A percentile compares a stretch with the other conserved stretches of the same genome.
Conservation (phyloP, 2,888 invertebrate genomes). For the Helleia helle region DNA sequence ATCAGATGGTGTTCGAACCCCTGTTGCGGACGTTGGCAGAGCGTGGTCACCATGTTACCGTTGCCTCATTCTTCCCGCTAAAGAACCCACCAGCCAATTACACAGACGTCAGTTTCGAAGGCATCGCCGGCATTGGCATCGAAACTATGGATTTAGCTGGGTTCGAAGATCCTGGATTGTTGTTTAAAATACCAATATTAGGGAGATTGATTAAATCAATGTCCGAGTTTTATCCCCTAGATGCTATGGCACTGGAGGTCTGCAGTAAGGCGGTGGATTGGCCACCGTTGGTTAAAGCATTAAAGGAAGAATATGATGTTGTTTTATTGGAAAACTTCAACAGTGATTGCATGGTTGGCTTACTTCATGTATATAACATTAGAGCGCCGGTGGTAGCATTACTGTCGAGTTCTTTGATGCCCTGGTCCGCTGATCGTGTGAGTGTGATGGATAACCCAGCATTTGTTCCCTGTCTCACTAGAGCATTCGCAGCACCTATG, state of each 20-base stretch:
- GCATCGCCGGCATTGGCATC: conserved; percentile 20
- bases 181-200: conserved; percentile 17
- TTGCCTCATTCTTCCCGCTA: conserved; percentile 57
- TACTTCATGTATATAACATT: conserved; percentile 50
- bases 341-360: conserved; percentile 68
- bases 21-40: conserved; percentile 49
- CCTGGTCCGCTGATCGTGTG: conserved; percentile 43
- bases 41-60: conserved; percentile 64
- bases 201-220: conserved; percentile 17
- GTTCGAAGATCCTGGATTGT: conserved; percentile 14
- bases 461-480: conserved; percentile 54
- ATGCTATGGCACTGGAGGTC: conserved; percentile 19
- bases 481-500: conserved; percentile 45
- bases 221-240: conserved; percentile 16
- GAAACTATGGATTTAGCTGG: conserved; percentile 20
- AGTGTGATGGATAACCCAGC: conserved; percentile 42
- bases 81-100: conserved; percentile 31
- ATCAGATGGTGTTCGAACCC: conserved; percentile 60
- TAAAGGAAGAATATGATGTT: conserved; percentile 56
- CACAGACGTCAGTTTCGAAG: conserved; percentile 25
- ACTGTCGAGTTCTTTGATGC: conserved; percentile 61
- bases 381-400: conserved; percentile 60
- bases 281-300: conserved; percentile 23
- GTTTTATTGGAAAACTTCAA: conserved; percentile 68
- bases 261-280: conserved; percentile 25